phyloP scores from a whole-genome alignment of 2,888 invertebrate species.

The Lepidochrysops patricia region DNA sequence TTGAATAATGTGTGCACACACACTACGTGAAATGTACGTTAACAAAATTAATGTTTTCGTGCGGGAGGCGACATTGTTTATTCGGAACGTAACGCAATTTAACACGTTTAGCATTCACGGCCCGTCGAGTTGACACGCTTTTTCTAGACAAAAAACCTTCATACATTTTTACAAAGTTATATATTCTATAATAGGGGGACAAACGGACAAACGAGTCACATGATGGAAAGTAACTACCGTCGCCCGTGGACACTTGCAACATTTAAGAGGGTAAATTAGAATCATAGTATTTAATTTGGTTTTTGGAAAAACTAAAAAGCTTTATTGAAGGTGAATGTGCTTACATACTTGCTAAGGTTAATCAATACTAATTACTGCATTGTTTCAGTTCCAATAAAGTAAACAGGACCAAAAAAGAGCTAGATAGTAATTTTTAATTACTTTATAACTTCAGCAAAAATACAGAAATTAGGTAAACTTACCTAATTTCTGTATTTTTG shows the following conservation, averaged over 20 bases:
- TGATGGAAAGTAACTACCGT: too few species aligned
- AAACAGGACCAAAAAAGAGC: too few species aligned
- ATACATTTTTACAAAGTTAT: background rate
- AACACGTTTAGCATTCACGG: background rate
- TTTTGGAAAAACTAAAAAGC: background rate
- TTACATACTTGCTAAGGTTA: background rate
- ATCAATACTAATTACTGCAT: too few species aligned
- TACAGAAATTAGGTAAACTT: too few species aligned
- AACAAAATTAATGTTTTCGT: conserved; percentile 2
- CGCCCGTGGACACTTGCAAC: too few species aligned
- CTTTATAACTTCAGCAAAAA: too few species aligned
- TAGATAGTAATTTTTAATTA: too few species aligned
- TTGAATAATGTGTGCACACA: background rate
- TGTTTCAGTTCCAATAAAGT: too few species aligned
- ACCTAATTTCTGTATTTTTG: too few species aligned
- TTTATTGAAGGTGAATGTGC: background rate
- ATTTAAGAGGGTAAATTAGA: too few species aligned
- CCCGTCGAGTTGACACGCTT: background rate
- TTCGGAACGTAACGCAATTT: background rate
- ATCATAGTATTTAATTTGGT: background rate
- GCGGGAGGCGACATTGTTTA: conserved; percentile 2
- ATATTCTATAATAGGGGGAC: too few species aligned
- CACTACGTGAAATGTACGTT: conserved; percentile 4
- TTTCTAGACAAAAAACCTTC: background rate
- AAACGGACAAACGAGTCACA: too few species aligned